Evolutionary conservation across 2,888 invertebrate species (phyloP), one percentile per base, ranked within the genome.

Genomic region (Papilio demoleus): DNA sequence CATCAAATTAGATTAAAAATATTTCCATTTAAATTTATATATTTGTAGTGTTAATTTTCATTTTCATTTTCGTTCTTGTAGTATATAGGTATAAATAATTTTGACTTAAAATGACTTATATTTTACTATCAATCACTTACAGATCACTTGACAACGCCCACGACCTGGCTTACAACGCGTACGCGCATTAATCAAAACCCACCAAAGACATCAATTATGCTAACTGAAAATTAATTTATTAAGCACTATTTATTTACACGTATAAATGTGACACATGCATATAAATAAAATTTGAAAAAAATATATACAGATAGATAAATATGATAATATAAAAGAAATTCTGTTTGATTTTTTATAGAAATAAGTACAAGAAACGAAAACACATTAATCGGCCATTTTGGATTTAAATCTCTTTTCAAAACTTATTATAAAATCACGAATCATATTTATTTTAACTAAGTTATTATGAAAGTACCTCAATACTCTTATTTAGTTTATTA

Each of bases 101-200:
- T n/a, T n/a, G n/a, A n/a, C n/a, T n/a, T n/a, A n/a, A n/a, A n/a
- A n/a, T n/a, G n/a, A n/a, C n/a, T 27, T 19, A 34, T 12, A 19
- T 61, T 34, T 45, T 24, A 8, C 64, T 59, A 66, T 62, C 4
- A 74, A 74, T 73, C 72, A 67, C 61, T 88, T 88, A 40, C 88
- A 92, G 92, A 86, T 91, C 92, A 72, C 78, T 91, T 76, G 92
- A 92, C 74, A 90, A 88, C 73, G 84, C 92, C 67, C 93, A 94
- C 70, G 93, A 94, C 81, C 88, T 94, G 79, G 94, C 94, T 72
- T 95, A 95, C 88, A 93, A 93, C 75, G 94, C 94, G 45, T 93
- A 95, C 81, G 76, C 86, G 75, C 90, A 90, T 76, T 89, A 91
- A 81, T 74, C 78, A 77, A 74, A 81, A 78, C 83, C 85, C 84